phyloP scores from a whole-genome alignment of 2,113 vertebrate species.

The Ammospiza caudacuta region DNA sequence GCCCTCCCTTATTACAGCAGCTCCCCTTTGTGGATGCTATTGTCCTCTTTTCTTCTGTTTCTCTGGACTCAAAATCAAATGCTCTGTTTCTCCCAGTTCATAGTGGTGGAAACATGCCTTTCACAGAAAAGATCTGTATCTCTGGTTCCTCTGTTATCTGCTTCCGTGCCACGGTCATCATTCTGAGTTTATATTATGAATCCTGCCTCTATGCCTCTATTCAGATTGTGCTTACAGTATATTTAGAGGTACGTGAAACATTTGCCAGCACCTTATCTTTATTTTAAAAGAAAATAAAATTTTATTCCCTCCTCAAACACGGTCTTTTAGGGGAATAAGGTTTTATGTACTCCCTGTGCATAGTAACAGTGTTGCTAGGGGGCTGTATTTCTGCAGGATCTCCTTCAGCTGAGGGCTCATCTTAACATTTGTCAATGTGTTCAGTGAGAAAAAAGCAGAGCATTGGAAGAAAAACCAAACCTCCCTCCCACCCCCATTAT shows the following conservation, averaged over 20 bases:
- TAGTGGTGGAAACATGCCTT: not conserved
- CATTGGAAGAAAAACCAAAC: not conserved
- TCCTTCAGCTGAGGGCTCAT: conserved; percentile 23
- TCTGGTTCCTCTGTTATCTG: not conserved
- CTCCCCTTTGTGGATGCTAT: conserved; percentile 8
- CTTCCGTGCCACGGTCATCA: not conserved
- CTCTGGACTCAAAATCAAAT: conserved; percentile 41
- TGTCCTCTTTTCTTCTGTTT: conserved; percentile 13
- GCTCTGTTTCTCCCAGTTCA: not conserved
- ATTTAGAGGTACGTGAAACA: not conserved
- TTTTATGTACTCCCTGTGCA: conserved; percentile 11
- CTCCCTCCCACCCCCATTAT: fast-evolving
- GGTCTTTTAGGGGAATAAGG: not conserved
- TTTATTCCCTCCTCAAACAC: not conserved
- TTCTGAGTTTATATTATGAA: not conserved
- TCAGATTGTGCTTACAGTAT: not conserved
- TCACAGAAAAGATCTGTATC: conserved; percentile 23
- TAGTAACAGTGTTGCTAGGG: conserved; percentile 52
- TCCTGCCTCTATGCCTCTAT: not conserved
- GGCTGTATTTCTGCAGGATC: not conserved
- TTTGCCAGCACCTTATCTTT: conserved; percentile 28
- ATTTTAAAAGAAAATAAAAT: conserved; percentile 20
- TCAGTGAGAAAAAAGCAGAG: conserved; percentile 14
- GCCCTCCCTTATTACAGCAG: not conserved
- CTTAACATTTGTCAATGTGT: not conserved